Conservation (phyloP, 1,140 invertebrate genomes). For the Apocrypta bakeri region DNA sequence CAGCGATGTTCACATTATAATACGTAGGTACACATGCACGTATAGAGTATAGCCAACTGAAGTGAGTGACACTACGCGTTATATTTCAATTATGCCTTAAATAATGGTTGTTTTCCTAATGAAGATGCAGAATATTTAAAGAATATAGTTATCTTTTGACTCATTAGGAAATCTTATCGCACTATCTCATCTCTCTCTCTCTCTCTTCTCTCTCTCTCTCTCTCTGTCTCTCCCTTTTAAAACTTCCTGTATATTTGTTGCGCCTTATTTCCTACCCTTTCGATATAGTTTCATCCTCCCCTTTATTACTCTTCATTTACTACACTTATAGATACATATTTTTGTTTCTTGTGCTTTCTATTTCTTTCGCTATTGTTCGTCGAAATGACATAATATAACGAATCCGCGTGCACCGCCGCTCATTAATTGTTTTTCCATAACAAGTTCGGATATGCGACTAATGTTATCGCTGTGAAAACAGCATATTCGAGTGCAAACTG, state of each 20-base stretch:
- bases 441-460: neutral
- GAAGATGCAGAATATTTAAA: neutral
- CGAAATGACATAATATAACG: neutral
- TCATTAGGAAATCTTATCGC: conserved; percentile 42
- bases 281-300: neutral
- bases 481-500: too few relatives aligned
- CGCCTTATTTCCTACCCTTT: neutral
- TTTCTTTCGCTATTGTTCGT: too few relatives aligned
- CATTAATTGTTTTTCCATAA: neutral
- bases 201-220: neutral
- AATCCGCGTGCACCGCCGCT: neutral
- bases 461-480: neutral
- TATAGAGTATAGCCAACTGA: too few relatives aligned
- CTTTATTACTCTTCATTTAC: neutral
- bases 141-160: conserved; percentile 2
- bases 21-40: too few relatives aligned
- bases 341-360: neutral
- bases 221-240: neutral
- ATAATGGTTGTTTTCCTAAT: conserved; percentile 31
- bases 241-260: neutral
- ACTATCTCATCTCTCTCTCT: conserved; percentile 15
- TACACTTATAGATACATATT: neutral
- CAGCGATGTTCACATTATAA: too few relatives aligned
- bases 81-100: conserved; percentile 8
- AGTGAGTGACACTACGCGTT: too few relatives aligned